Evolutionary conservation across 30 jellyfish, hydroid and myxozoan species (phyloP).

Genomic region (Nemopilema nomurai): DNA sequence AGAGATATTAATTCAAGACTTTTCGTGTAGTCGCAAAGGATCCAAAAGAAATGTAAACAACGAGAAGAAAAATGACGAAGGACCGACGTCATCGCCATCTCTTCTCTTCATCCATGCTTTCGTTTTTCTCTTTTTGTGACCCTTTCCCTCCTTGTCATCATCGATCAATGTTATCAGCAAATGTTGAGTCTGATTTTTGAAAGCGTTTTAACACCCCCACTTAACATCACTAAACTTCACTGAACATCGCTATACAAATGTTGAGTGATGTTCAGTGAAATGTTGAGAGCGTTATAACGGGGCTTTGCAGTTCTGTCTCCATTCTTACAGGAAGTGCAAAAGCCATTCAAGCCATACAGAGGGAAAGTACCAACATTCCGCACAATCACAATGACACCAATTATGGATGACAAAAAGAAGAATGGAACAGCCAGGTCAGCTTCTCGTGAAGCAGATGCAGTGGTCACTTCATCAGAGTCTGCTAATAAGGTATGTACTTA

Average conservation of each 20-base stretch:
- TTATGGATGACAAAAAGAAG: slow-evolving; percentile 51
- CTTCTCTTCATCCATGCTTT: slow-evolving; percentile 55
- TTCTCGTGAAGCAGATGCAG: slow-evolving; percentile 2
- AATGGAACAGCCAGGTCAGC: slow-evolving; percentile 6
- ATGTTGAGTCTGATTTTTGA: too few relatives aligned
- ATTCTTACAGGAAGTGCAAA: neutral
- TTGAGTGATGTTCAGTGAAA: too few relatives aligned
- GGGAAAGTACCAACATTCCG: slow-evolving; percentile 63
- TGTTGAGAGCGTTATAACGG: neutral
- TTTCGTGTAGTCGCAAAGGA: too few relatives aligned
- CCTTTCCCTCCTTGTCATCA: neutral
- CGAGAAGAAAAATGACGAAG: too few relatives aligned
- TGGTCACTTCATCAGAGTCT: slow-evolving; percentile 38
- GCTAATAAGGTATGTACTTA: slow-evolving; percentile 6
- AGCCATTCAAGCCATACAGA: slow-evolving; percentile 38
- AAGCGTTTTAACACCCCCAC: too few relatives aligned
- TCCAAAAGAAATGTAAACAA: too few relatives aligned
- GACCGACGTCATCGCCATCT: too few relatives aligned
- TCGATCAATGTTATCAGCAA: too few relatives aligned
- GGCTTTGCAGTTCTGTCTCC: neutral
- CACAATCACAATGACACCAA: slow-evolving; percentile 61
- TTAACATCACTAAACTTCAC: too few relatives aligned
- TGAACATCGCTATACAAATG: too few relatives aligned
- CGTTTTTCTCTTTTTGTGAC: neutral
- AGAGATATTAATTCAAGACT: too few relatives aligned